Evolutionary conservation across 2,888 invertebrate genomes (phyloP), one percentile per base, ranked within the genome.

Genomic region (Brachylomia viminalis): DNA sequence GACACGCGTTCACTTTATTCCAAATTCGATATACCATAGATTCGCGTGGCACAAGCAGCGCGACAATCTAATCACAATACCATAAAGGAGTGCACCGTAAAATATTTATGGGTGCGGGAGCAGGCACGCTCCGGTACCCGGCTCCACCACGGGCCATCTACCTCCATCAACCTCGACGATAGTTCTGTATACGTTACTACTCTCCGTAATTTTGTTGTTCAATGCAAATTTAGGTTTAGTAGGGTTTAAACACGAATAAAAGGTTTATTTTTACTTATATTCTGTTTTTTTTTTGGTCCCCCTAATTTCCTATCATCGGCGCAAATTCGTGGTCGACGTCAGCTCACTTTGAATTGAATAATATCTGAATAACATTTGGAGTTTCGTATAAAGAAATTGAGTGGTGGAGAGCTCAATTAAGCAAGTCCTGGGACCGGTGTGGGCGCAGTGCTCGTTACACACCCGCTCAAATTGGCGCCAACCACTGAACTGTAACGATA

Each of bases 401-500:
- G 90, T 90, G 89, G 85, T 83, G 80, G 88, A 89, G 90, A 90
- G 91, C 91, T 91, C 93, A 94, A 94, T 94, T 94, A 94, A 92
- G 91, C 90, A 91, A 92, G 93, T 90, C 91, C 92, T 89, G 93
- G 91, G 93, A 93, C 91, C 91, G 90, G 92, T 92, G 90, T 90
- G 91, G 90, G 86, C 92, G 88, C 93, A 90, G 88, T 87, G 92
- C 94, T 94, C 93, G 93, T 94, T 94, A 94, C 92, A 92, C 90
- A 91, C 91, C 92, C 92, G 92, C 92, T 92, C 91, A 92, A 95
- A 95, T 95, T 94, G 94, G 92, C 92, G 92, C 90, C 92, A 92
- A 92, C 94, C 92, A 91, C 93, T 94, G 93, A 92, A 92, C 93
- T 92, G 93, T 94, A 93, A 95, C 93, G 93, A 94, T 95, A 95